A percentile compares a stretch with the other conserved stretches of the same genome.
Conservation (phyloP, 2,888 invertebrate species). For the Clanis bilineata region DNA sequence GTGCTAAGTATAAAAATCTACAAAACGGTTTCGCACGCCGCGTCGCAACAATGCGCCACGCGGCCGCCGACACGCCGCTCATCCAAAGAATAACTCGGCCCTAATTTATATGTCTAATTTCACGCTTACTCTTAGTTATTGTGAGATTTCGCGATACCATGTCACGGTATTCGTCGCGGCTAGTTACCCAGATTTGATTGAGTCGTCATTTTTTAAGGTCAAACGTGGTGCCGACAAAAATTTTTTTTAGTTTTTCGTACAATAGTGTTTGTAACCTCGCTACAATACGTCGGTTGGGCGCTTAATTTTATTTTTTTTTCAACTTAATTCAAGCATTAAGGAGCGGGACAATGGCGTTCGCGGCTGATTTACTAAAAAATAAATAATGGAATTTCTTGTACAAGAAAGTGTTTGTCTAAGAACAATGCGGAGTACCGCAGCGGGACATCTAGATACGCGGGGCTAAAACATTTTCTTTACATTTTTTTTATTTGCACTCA, state of each 20-base stretch:
- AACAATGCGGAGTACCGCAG: constrained; percentile 75
- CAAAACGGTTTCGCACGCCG: constrained; percentile 68
- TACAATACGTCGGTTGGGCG: constrained; percentile 41
- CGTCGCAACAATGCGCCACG: constrained; percentile 66
- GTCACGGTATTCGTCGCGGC: constrained; percentile 72
- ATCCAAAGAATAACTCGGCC: constrained; percentile 60
- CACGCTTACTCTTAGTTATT: constrained; percentile 74
- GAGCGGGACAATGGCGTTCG: constrained; percentile 55
- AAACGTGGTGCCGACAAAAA: constrained; percentile 22
- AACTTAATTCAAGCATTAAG: constrained; percentile 71
- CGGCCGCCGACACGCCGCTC: constrained; percentile 65
- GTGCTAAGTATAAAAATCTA: constrained; percentile 48
- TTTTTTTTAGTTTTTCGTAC: constrained; percentile 21
- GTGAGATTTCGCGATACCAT: constrained; percentile 70
- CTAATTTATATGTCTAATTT: constrained; percentile 76
- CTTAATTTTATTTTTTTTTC: constrained; percentile 53
- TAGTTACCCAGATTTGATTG: constrained; percentile 62
- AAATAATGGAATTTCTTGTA: constrained; percentile 62
- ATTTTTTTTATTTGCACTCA: constrained; percentile 64
- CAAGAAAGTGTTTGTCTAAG: constrained; percentile 80
- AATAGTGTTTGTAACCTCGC: constrained; percentile 35
- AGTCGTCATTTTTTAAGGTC: constrained; percentile 59
- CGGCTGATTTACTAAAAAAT: constrained; percentile 66
- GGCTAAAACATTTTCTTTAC: constrained; percentile 64
- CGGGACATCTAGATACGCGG: constrained; percentile 76